A percentile compares a stretch with the other conserved stretches of the same genome.
Conservation (phyloP, 2,113 vertebrate species). For the Saguinus midas region DNA sequence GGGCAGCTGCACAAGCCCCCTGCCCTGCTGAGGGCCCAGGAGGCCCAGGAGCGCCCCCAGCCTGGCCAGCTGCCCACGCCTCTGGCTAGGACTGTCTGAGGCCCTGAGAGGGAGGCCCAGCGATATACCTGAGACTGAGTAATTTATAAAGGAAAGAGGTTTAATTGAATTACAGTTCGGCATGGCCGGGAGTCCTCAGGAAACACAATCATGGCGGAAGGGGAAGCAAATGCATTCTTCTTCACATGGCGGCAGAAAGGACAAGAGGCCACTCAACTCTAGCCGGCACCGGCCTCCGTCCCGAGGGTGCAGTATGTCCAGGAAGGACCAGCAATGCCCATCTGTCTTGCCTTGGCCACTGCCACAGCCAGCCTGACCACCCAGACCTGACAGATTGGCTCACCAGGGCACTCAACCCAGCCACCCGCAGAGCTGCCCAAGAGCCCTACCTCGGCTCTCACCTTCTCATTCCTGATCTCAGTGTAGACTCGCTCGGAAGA, state of each 20-base stretch:
- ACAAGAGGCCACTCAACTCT: not conserved
- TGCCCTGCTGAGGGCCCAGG: not conserved
- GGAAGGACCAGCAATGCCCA: not conserved
- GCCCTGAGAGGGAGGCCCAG: not conserved
- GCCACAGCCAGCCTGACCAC: not conserved
- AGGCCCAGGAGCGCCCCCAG: not conserved
- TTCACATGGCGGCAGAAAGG: no score
- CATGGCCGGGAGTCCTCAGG: no score
- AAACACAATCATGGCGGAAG: no score
- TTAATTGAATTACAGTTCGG: no score
- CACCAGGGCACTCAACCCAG: not conserved
- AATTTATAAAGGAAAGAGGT: no score
- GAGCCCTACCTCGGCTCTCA: not conserved
- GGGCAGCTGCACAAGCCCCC: not conserved
- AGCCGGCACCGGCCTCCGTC: rapidly evolving
- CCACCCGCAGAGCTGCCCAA: not conserved
- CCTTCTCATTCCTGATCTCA: not conserved
- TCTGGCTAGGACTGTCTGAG: not conserved
- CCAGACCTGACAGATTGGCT: not conserved
- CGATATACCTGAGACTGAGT: no score
- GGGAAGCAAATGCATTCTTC: no score
- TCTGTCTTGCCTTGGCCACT: not conserved
- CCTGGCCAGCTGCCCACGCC: not conserved
- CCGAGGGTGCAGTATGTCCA: not conserved
- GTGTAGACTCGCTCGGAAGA: rapidly evolving